Base-by-base conservation (phyloP, 2,888 invertebrate genomes). In the Ophioninae sp. region DNA sequence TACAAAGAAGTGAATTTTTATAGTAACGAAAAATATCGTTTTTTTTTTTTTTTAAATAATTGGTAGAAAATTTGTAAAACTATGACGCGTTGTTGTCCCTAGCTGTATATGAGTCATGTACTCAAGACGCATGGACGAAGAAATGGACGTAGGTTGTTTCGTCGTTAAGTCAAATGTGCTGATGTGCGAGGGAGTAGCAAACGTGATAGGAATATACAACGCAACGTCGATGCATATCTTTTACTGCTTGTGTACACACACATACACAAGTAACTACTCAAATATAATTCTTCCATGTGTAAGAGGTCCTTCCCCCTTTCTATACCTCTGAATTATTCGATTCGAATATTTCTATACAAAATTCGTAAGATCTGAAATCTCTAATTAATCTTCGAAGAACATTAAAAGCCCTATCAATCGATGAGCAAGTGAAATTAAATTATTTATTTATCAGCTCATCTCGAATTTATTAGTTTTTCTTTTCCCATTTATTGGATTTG, bases 181-280 rank as follows among this genome's bases (percentile, higher is more conserved):
- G 82, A 79, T 65, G 30, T 30, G 69, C 30, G 65, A 67, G 59
- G 41, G 76, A 82, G 74, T 69, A 70, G 61, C 41, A 50, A 65
- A 65, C 74, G 79, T 76, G 82, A 79, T 56, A 10, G 20, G 82
- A 83, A 79, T 83, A 21, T 65, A 59, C 50, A 57, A 67, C 37
- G 61, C 72, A 50, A 61, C 64, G 23, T 20, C 67, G 68, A 74
- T 69, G 74, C 82, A 70, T 70, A 74, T 82, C 69, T 78, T 44
- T 61, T 23, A 39, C 6, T 7, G 0, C 50, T 13, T 50, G 13
- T 5, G 50, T 50, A 50, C 17, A 5, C 6, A 17, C 50, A 17
- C 13, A 50, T 13, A 6, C 17, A 50, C 17, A 13, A 50, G 17
- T 50, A 50, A 50, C 50, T 50, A 13, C 17, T 50, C 0, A 50